phyloP scores from a whole-genome alignment of 2,113 vertebrate genomes.

The Aix galericulata region DNA sequence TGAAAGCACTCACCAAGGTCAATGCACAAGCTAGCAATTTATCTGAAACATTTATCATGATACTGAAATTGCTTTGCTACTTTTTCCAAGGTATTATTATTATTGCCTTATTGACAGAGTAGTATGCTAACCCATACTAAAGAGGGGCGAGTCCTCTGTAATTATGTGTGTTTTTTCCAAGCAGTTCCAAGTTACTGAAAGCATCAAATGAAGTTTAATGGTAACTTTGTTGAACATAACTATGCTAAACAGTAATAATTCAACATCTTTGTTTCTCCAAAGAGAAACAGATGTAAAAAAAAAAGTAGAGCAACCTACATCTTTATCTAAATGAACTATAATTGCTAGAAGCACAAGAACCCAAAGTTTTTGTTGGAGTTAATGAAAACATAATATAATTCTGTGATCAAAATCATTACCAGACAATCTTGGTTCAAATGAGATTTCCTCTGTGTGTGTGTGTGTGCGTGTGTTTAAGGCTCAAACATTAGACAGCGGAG shows the following conservation, averaged over 20 bases:
- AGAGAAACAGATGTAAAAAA: neutral
- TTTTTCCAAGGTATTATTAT: conserved; percentile 41
- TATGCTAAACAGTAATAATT: neutral
- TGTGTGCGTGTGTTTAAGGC: neutral
- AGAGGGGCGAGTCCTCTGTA: neutral
- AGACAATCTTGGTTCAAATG: neutral
- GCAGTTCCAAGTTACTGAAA: neutral
- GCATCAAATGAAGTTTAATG: neutral
- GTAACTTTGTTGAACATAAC: neutral
- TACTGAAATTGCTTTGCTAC: neutral
- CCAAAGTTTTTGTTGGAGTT: neutral
- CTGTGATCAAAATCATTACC: neutral
- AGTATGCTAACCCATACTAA: neutral
- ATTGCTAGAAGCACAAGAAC: neutral
- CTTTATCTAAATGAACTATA: neutral
- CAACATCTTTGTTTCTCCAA: neutral
- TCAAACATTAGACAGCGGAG: neutral
- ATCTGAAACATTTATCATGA: conserved; percentile 48
- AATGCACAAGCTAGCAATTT: conserved; percentile 14
- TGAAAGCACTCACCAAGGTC: neutral
- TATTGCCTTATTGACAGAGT: conserved; percentile 28
- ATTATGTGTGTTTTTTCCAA: neutral
- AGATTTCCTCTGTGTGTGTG: neutral
- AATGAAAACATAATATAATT: conserved; percentile 29
- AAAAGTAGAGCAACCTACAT: neutral